These are phyloP conservation scores for Arge pagana DNA, from an alignment of 2,888 invertebrate species.

Conservation along the genomic window DNA sequence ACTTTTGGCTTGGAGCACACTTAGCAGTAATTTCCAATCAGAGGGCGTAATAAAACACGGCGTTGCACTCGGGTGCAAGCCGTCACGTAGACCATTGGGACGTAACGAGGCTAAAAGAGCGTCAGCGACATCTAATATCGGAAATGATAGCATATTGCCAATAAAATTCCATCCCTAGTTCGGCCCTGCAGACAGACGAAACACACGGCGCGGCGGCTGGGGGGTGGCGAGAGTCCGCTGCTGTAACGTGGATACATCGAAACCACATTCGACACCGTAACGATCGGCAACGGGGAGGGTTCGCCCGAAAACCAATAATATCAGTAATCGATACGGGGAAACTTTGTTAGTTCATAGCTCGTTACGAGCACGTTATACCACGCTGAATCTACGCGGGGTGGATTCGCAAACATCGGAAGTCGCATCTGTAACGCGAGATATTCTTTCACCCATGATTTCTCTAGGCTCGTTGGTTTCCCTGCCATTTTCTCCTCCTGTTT, in stretches of 20 bases:
- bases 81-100: slow-evolving; percentile 49
- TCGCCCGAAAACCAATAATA: slow-evolving; percentile 17
- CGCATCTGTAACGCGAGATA: too few species aligned
- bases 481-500: too few species aligned
- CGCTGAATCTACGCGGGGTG: too few species aligned
- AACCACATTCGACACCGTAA: slow-evolving; percentile 45
- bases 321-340: slow-evolving; percentile 15
- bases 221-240: slow-evolving; percentile 35
- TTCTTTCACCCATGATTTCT: too few species aligned
- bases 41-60: slow-evolving; percentile 42
- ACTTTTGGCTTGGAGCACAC: slow-evolving; percentile 34
- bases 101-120: slow-evolving; percentile 57
- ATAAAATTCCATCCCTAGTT: slow-evolving; percentile 48
- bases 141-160: slow-evolving; percentile 59
- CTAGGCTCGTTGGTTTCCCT: too few species aligned
- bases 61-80: slow-evolving; percentile 27
- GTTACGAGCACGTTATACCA: neutral
- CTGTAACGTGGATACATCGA: slow-evolving; percentile 52
- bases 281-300: slow-evolving; percentile 26
- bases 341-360: slow-evolving; percentile 6
- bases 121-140: slow-evolving; percentile 58
- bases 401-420: too few species aligned
- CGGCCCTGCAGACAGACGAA: slow-evolving; percentile 5
- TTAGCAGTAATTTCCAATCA: slow-evolving; percentile 52
- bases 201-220: slow-evolving; percentile 8